phyloP scores from a whole-genome alignment of 2,113 vertebrate genomes.

The Formicarius rufipectus region DNA sequence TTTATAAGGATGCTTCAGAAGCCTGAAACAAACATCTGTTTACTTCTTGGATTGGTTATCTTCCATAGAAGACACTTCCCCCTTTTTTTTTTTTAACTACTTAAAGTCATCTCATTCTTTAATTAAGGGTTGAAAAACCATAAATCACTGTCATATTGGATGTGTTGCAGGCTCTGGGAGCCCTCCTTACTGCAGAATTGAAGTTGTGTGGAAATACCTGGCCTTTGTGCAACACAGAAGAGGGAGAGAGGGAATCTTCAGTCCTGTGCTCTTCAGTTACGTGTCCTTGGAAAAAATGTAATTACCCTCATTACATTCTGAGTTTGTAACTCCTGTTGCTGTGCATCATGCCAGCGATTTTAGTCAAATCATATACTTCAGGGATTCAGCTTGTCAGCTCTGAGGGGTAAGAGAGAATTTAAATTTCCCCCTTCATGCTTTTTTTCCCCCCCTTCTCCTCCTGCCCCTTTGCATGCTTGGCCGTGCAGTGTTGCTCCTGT shows the following conservation, averaged over 20 bases:
- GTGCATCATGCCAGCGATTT: background rate
- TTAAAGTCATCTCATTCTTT: background rate
- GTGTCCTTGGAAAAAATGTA: background rate
- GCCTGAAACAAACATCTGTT: background rate
- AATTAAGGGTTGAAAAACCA: background rate
- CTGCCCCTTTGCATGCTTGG: too few species aligned
- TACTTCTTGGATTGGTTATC: background rate
- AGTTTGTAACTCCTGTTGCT: background rate
- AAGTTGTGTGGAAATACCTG: background rate
- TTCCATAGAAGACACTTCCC: background rate
- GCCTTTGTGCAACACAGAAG: background rate
- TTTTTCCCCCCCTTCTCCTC: fast-evolving
- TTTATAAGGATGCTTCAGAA: background rate
- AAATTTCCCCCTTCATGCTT: background rate
- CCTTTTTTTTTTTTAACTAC: background rate
- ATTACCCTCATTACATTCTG: background rate
- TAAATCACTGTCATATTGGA: background rate
- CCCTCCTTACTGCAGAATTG: background rate
- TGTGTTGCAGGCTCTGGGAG: background rate
- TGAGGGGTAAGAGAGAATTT: background rate
- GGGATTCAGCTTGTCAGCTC: background rate
- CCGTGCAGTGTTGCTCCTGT: background rate
- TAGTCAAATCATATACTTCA: background rate
- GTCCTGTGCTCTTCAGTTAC: background rate
- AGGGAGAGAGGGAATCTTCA: background rate